Evolutionary conservation across 2,113 vertebrate genomes (phyloP).

Genomic region (Halichoeres trimaculatus): DNA sequence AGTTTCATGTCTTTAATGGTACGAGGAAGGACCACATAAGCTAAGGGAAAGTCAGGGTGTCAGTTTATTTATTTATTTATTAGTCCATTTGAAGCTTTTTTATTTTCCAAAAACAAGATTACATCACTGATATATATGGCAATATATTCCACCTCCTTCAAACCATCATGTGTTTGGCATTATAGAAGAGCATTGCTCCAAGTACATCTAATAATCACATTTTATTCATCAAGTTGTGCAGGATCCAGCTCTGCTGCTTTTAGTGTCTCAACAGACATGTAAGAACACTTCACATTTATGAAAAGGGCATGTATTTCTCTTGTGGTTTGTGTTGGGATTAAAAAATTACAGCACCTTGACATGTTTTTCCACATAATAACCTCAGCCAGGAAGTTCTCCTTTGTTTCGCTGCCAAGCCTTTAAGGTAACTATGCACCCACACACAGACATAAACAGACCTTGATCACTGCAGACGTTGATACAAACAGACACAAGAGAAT

Average conservation of each 20-base stretch:
- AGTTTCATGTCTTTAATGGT: not conserved
- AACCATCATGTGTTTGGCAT: not conserved
- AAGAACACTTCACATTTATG: slow-evolving; percentile 22
- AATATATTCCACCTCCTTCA: not conserved
- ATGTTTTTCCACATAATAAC: slow-evolving; percentile 37
- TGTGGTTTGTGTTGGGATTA: slow-evolving; percentile 53
- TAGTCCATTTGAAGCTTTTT: too few relatives aligned
- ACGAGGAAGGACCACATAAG: too few relatives aligned
- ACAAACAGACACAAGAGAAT: slow-evolving; percentile 40
- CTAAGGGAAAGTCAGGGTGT: too few relatives aligned
- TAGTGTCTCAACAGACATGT: slow-evolving; percentile 11
- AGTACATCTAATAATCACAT: not conserved
- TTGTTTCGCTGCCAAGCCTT: slow-evolving; percentile 56
- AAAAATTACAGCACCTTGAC: slow-evolving; percentile 35
- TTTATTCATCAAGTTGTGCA: slow-evolving; percentile 3
- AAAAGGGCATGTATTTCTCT: slow-evolving; percentile 19
- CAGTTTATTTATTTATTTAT: too few relatives aligned
- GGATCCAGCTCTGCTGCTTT: slow-evolving; percentile 8
- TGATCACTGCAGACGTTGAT: slow-evolving; percentile 9
- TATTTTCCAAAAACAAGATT: too few relatives aligned
- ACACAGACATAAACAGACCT: slow-evolving; percentile 56
- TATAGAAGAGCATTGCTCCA: not conserved
- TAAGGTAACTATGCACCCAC: slow-evolving; percentile 49
- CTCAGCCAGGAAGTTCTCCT: slow-evolving; percentile 16
- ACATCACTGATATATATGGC: too few relatives aligned